phyloP scores from a whole-genome alignment of 2,888 invertebrate species.

The Liopterus haemorrhoidalis region DNA sequence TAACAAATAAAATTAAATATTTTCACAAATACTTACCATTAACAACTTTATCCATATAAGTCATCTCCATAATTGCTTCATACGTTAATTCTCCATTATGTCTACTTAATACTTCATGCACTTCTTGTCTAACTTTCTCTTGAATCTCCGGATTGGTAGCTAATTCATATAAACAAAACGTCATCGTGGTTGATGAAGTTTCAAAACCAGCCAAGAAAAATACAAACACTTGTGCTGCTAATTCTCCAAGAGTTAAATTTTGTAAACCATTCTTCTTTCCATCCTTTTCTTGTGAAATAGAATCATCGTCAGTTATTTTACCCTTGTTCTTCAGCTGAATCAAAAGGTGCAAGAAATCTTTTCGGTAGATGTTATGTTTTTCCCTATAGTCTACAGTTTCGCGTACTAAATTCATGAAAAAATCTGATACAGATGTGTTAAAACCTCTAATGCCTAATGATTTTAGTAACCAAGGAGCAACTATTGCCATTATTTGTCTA shows the following conservation, averaged over 20 bases:
- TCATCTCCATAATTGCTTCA: constrained; percentile 43
- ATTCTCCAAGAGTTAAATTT: constrained; percentile 1
- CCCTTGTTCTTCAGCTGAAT: constrained; percentile 2
- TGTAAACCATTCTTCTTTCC: no score
- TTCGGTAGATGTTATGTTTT: constrained; percentile 5
- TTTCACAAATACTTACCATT: constrained; percentile 7
- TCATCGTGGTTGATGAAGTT: constrained; percentile 41
- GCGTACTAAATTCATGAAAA: constrained; percentile 5
- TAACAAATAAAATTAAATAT: no score
- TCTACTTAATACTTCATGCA: constrained; percentile 33
- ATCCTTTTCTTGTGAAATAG: no score
- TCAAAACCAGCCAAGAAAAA: constrained; percentile 46
- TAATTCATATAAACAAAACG: constrained; percentile 39
- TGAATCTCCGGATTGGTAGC: constrained; percentile 41
- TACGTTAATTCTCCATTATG: constrained; percentile 38
- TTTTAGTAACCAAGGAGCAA: no score
- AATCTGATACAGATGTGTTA: not conserved
- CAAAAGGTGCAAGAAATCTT: constrained; percentile 12
- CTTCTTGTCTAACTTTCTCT: constrained; percentile 40
- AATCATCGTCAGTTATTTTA: not conserved
- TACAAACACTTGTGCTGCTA: constrained; percentile 10
- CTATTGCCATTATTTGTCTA: no score
- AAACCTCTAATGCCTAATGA: no score
- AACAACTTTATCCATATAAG: constrained; percentile 42
- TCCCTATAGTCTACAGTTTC: constrained; percentile 7